These are phyloP conservation scores for Epinephelus lanceolatus DNA, from an alignment of 2,113 vertebrate species.

Conservation along the genomic window DNA sequence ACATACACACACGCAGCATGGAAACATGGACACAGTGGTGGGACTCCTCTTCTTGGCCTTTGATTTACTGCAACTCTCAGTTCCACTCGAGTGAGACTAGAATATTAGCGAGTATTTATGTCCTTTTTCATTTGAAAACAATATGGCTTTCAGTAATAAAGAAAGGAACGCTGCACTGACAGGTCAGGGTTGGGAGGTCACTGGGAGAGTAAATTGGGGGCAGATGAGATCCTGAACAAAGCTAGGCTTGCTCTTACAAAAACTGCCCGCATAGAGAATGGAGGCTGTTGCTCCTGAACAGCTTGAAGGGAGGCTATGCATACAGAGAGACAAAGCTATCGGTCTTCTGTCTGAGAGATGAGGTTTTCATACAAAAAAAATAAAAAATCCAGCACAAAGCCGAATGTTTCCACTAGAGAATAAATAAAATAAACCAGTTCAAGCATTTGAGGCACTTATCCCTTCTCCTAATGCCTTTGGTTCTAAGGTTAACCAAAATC, in stretches of 20 bases:
- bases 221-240: slow-evolving; percentile 90
- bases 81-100: slow-evolving; percentile 75
- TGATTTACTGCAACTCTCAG: slow-evolving; percentile 81
- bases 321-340: slow-evolving; percentile 46
- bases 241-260: slow-evolving; percentile 85
- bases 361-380: slow-evolving; percentile 12
- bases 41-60: slow-evolving; percentile 66
- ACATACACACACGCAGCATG: slow-evolving; percentile 38
- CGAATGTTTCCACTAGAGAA: slow-evolving; percentile 25
- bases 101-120: slow-evolving; percentile 83
- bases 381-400: slow-evolving; percentile 14
- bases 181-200: slow-evolving; percentile 92
- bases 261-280: slow-evolving; percentile 41
- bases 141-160: slow-evolving; percentile 82
- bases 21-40: slow-evolving; percentile 53
- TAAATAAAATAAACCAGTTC: slow-evolving; percentile 23
- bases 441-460: slow-evolving; percentile 43
- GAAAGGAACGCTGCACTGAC: slow-evolving; percentile 83
- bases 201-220: slow-evolving; percentile 94
- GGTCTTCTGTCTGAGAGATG: background rate
- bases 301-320: slow-evolving; percentile 37
- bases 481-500: background rate
- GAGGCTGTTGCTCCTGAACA: slow-evolving; percentile 46
- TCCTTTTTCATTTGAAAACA: slow-evolving; percentile 85
- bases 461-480: slow-evolving; percentile 7